Evolutionary conservation across 2,888 invertebrate species (phyloP).

Genomic region (Spisula subtruncata): DNA sequence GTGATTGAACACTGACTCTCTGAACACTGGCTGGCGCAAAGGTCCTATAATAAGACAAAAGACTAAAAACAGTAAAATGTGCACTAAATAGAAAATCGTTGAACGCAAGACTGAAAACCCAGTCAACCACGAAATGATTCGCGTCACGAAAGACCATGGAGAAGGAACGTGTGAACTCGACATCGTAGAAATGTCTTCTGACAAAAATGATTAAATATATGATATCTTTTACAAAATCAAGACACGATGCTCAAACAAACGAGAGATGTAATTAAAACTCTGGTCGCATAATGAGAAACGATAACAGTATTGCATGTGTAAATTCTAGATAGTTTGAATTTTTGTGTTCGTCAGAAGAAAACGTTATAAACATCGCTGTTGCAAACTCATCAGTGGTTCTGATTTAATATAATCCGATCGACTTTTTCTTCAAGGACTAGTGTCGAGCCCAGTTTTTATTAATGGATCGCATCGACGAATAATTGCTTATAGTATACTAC

Average conservation of each 20-base stretch:
- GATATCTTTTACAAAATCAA: not conserved
- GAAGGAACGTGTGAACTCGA: not conserved
- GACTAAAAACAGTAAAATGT: no score
- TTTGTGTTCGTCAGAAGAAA: not conserved
- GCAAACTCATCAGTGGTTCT: not conserved
- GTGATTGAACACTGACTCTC: no score
- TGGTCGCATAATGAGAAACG: not conserved
- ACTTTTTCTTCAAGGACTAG: not conserved
- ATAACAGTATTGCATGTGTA: constrained; percentile 16
- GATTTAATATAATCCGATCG: not conserved
- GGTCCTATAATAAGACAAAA: no score
- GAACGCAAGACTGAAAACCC: no score
- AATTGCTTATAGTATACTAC: no score
- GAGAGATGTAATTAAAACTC: constrained; percentile 12
- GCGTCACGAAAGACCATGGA: not conserved
- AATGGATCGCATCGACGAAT: no score
- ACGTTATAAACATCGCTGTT: not conserved
- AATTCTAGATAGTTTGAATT: not conserved
- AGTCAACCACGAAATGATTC: not conserved
- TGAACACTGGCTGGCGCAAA: no score
- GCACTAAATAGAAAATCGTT: no score
- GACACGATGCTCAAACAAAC: not conserved
- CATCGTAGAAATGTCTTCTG: not conserved
- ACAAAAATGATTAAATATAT: constrained; percentile 15
- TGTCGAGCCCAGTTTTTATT: no score